phyloP scores from a whole-genome alignment of 2,113 vertebrate species.

The Rhea americana region DNA sequence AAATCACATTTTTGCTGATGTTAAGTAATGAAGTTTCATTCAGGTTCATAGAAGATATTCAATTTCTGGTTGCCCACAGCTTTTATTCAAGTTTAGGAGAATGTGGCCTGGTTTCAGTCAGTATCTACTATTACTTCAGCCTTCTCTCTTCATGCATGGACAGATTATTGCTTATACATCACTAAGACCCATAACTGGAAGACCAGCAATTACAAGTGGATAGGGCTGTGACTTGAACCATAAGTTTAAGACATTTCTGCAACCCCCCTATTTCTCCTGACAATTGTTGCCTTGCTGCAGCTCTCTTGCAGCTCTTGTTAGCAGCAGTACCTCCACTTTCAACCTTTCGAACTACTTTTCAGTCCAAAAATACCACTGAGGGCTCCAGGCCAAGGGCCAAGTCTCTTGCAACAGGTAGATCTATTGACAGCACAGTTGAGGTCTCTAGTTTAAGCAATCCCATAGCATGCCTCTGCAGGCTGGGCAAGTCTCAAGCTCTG shows the following conservation, averaged over 20 bases:
- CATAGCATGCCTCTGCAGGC: not conserved
- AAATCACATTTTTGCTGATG: not conserved
- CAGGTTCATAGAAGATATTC: not conserved
- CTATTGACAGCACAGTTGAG: not conserved
- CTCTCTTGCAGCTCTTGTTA: not conserved
- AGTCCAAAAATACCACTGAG: not conserved
- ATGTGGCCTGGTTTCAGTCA: not conserved
- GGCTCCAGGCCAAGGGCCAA: not conserved
- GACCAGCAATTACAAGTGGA: not conserved
- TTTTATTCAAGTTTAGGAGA: not conserved
- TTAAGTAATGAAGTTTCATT: not conserved
- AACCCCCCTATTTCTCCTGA: not conserved
- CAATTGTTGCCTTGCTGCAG: not conserved
- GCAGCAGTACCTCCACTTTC: not conserved
- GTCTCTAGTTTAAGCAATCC: not conserved
- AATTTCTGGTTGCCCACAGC: not conserved
- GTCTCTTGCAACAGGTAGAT: not conserved
- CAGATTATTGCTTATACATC: not conserved
- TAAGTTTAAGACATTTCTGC: not conserved
- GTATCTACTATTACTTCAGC: not conserved
- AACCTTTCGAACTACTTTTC: not conserved
- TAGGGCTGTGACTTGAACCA: not conserved
- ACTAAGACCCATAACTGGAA: not conserved
- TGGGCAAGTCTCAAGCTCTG: not conserved
- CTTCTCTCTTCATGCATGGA: not conserved